Evolutionary conservation across 2,797 vertebrate species (phyloP).

Genomic region (Sebastiscus albofasciatus): DNA sequence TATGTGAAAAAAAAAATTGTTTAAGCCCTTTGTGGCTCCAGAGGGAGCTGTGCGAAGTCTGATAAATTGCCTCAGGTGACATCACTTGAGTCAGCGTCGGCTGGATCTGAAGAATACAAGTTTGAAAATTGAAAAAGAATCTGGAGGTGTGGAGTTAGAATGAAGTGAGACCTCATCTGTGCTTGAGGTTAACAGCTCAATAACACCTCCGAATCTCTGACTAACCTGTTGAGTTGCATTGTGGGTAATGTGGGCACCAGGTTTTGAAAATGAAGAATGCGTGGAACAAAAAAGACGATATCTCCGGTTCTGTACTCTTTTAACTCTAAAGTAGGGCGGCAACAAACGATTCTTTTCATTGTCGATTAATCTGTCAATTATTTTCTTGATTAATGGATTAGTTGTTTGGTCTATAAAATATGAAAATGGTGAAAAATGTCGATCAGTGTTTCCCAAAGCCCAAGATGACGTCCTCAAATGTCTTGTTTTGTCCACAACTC

Average conservation of each 20-base stretch:
- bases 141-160: no score
- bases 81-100: neutral
- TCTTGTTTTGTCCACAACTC: no score
- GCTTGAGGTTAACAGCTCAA: neutral
- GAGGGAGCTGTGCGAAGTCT: neutral
- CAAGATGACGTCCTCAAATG: no score
- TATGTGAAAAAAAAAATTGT: neutral
- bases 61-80: neutral
- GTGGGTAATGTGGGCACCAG: neutral
- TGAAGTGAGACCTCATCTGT: neutral
- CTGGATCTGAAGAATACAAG: neutral
- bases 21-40: neutral
- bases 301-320: neutral
- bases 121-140: neutral
- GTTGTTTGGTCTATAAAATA: no score
- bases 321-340: no score
- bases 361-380: no score
- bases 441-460: no score
- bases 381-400: no score
- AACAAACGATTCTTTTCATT: no score
- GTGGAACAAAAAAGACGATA: neutral
- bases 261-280: neutral
- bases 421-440: no score
- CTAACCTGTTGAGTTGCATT: neutral
- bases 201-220: neutral